Base-by-base conservation (phyloP, 2,113 vertebrate species). In the Etheostoma spectabile region DNA sequence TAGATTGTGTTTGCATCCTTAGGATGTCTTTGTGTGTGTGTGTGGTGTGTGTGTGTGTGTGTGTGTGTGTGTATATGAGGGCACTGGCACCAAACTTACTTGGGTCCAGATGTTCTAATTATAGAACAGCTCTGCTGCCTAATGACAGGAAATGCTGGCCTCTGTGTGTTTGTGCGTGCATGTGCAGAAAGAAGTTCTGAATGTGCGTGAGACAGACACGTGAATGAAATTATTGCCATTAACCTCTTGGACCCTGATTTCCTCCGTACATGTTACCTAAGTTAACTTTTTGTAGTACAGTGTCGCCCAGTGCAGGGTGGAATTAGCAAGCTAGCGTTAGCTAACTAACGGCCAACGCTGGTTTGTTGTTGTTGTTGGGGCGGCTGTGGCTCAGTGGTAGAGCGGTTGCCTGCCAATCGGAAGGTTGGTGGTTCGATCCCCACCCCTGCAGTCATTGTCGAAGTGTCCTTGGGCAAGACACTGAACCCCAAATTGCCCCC, bases 51-150 rank as follows among this genome's bases (percentile, higher is more conserved):
- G 65, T 74, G 68, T 76, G 66, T 51, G 48, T 70, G 46, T 42
- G 19, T 38, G 42, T 70, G 16, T 52, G 64, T 61, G 53, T 27
- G 46, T 33, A 4, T 24, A 30, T 77, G 67, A 71, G 85, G 79
- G 81, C 73, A 73, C 65, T 78, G 88, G 74, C 77, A 79, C 83
- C 84, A 88, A 89, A 91, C 86, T 84, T 86, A 87, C 80, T 86
- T 72, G 61, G 45, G 88, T 92, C 90, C 90, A 93, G 92, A 93
- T 92, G 89, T 91, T 92, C 89, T 92, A 91, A 92, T 92, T 91
- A 91, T 93, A 92, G 89, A 91, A 89, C 55, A 18, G 85, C 82
- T 85, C 85, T 89, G 77, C 72, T 86, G 83, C 74, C 83, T 92
- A 89, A 92, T 92, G 92, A 92, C 89, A 89, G 92, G 92, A 93